Conservation (phyloP, 1,140 invertebrate genomes). For the Zaprionus tsacasi region DNA sequence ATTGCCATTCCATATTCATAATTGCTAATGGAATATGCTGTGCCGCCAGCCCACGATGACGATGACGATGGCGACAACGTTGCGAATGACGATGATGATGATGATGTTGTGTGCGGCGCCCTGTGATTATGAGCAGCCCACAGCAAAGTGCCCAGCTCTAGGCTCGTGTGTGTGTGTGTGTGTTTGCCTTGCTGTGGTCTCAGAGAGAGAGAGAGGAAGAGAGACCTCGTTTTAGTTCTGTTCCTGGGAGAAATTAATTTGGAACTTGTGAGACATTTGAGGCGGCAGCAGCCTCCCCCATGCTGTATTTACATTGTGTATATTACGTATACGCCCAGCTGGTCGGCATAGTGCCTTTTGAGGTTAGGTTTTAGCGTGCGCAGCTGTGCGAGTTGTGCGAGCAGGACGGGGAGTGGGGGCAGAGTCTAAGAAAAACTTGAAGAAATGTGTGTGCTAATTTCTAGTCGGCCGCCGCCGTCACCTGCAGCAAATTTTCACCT, state of each 20-base stretch:
- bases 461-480: constrained; percentile 59
- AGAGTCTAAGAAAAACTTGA: constrained; percentile 17
- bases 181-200: constrained; percentile 9
- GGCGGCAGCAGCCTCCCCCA: background rate
- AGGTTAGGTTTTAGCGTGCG: constrained; percentile 58
- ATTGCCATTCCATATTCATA: constrained; percentile 81
- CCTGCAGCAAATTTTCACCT: constrained; percentile 72
- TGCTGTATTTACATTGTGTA: constrained; percentile 79
- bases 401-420: too few species aligned
- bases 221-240: constrained; percentile 23
- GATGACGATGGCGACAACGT: constrained; percentile 25
- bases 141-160: constrained; percentile 54
- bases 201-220: too few species aligned
- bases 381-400: constrained; percentile 55
- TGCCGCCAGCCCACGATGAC: constrained; percentile 54
- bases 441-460: constrained; percentile 72
- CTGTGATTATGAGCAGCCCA: constrained; percentile 63
- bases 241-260: constrained; percentile 84
- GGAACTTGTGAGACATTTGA: constrained; percentile 81
- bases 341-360: constrained; percentile 26
- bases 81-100: constrained; percentile 27
- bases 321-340: constrained; percentile 68
- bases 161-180: constrained; percentile 16
- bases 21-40: constrained; percentile 84
- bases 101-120: constrained; percentile 37